A percentile compares a stretch with the other conserved stretches of the same genome.
Conservation (phyloP, 2,888 invertebrate species). For the Rotaria socialis region DNA sequence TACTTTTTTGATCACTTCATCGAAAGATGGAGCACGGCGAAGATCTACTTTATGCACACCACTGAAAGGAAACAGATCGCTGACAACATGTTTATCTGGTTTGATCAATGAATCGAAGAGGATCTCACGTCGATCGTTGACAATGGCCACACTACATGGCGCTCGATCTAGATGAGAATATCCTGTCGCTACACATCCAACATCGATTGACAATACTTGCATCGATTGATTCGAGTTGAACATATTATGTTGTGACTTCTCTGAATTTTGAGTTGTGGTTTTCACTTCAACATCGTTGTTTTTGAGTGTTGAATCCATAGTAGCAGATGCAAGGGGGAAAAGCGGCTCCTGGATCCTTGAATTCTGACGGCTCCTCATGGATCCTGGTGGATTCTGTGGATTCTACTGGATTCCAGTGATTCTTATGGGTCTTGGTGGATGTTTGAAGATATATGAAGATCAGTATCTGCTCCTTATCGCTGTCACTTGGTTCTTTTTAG, state of each 20-base stretch:
- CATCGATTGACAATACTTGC: not conserved
- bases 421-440: no score
- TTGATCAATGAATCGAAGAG: slow-evolving; percentile 16
- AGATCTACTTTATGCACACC: slow-evolving; percentile 20
- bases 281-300: not conserved
- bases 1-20: not conserved
- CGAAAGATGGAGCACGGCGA: not conserved
- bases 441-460: no score
- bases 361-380: no score
- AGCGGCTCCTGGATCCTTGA: no score
- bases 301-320: not conserved
- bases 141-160: slow-evolving; percentile 4
- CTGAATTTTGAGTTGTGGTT: not conserved
- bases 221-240: slow-evolving; percentile 6
- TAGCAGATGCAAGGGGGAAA: not conserved
- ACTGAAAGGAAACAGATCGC: not conserved
- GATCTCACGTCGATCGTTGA: slow-evolving; percentile 1
- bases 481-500: no score
- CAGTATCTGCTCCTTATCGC: no score
- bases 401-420: no score
- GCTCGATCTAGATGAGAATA: slow-evolving; percentile 14
- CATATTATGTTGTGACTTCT: not conserved
- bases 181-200: slow-evolving; percentile 2
- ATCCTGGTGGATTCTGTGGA: no score
- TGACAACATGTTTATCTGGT: not conserved